phyloP scores from a whole-genome alignment of 2,888 invertebrate genomes.

The Euplexia lucipara region DNA sequence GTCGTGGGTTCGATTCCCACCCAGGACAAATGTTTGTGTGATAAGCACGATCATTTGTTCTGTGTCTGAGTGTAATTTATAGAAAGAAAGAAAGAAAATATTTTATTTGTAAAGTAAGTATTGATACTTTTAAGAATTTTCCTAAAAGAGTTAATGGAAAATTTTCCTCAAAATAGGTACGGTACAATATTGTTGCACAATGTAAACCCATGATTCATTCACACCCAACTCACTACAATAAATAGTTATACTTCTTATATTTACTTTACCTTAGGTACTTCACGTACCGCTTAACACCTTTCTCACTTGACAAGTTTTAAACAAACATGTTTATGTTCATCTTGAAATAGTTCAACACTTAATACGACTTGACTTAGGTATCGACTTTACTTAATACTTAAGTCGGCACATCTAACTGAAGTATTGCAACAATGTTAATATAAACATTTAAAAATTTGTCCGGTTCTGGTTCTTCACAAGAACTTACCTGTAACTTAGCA shows the following conservation, averaged over 20 bases:
- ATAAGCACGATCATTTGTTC: no score
- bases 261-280: slow-evolving; percentile 24
- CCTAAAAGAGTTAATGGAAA: neutral
- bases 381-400: slow-evolving; percentile 47
- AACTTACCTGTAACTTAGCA: slow-evolving; percentile 23
- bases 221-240: neutral
- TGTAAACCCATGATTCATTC: slow-evolving; percentile 4
- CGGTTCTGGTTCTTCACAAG: slow-evolving; percentile 24
- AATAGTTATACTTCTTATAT: slow-evolving; percentile 2
- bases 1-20: no score
- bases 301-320: slow-evolving; percentile 34
- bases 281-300: slow-evolving; percentile 40
- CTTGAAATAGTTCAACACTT: slow-evolving; percentile 37
- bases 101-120: no score
- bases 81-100: no score
- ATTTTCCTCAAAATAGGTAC: slow-evolving; percentile 1
- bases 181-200: slow-evolving; percentile 27
- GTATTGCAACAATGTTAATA: slow-evolving; percentile 27
- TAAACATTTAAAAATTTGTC: no score
- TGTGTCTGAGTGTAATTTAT: no score
- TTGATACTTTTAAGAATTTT: neutral
- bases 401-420: slow-evolving; percentile 37
- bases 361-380: slow-evolving; percentile 45
- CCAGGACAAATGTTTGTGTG: no score
- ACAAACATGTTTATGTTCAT: slow-evolving; percentile 42